Evolutionary conservation across 2,888 invertebrate genomes (phyloP).

Genomic region (Meteorus cinctellus): DNA sequence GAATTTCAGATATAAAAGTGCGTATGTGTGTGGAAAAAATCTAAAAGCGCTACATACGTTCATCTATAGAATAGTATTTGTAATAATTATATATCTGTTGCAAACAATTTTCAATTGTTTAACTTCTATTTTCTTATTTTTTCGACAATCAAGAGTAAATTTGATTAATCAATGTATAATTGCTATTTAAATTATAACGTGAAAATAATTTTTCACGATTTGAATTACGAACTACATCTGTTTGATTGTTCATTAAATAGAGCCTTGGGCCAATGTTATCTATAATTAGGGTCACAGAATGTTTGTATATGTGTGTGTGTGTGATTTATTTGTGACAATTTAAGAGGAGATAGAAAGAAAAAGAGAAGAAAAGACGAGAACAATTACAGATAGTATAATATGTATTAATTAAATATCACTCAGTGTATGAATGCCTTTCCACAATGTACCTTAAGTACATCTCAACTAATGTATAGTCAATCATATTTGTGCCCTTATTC

Average conservation of each 20-base stretch:
- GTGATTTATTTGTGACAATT: neutral
- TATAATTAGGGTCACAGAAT: neutral
- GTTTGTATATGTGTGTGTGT: neutral
- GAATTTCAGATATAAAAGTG: too few relatives aligned
- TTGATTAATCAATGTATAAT: neutral
- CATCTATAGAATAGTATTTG: too few relatives aligned
- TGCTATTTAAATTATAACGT: neutral
- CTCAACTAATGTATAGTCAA: neutral
- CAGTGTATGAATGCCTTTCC: neutral
- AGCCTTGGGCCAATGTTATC: neutral
- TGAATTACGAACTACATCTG: neutral
- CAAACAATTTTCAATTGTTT: neutral
- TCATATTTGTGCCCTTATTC: slow-evolving; percentile 13
- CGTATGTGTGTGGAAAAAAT: too few relatives aligned
- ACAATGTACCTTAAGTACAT: neutral
- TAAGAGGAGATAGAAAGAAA: neutral
- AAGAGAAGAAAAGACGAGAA: neutral
- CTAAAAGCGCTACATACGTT: too few relatives aligned
- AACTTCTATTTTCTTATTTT: neutral
- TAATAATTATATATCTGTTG: neutral
- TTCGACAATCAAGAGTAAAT: neutral
- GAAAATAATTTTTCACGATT: neutral
- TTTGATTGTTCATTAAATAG: slow-evolving; percentile 4
- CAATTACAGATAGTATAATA: neutral
- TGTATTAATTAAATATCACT: neutral